Evolutionary conservation across 2,888 invertebrate species (phyloP).

Genomic region (Meta bourneti): DNA sequence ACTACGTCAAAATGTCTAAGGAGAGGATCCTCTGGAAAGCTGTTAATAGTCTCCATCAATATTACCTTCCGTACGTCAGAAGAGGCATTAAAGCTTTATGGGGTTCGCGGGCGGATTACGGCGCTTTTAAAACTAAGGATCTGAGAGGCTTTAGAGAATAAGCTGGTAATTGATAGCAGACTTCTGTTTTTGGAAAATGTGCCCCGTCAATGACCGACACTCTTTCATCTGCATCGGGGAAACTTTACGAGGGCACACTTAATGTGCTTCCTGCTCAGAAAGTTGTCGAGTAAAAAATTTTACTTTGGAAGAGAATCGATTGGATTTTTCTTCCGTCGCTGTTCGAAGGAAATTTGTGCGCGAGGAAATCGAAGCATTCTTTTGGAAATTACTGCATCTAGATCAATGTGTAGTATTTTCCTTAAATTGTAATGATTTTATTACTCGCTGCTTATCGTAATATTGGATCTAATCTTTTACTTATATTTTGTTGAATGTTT

Average conservation of each 20-base stretch:
- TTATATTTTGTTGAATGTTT: too few species aligned
- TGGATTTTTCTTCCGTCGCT: too few species aligned
- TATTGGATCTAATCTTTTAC: too few species aligned
- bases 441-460: too few species aligned
- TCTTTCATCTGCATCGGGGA: neutral
- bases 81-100: slow-evolving; percentile 38
- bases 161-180: slow-evolving; percentile 43
- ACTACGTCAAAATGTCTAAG: slow-evolving; percentile 44
- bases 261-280: neutral
- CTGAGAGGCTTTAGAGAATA: slow-evolving; percentile 25
- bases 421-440: too few species aligned
- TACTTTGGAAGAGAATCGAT: too few species aligned
- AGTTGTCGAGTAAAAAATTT: neutral
- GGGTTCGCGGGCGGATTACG: slow-evolving; percentile 27
- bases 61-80: slow-evolving; percentile 1
- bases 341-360: too few species aligned
- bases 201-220: neutral
- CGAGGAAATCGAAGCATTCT: too few species aligned
- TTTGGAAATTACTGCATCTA: too few species aligned
- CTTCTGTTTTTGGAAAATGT: slow-evolving; percentile 31
- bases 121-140: slow-evolving; percentile 48
- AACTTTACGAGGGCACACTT: neutral
- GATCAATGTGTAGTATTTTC: too few species aligned
- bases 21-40: slow-evolving; percentile 40
- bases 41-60: slow-evolving; percentile 61